Evolutionary conservation across 92 coral and sea anemone genomes (phyloP).

Genomic region (Palythoa grandis): DNA sequence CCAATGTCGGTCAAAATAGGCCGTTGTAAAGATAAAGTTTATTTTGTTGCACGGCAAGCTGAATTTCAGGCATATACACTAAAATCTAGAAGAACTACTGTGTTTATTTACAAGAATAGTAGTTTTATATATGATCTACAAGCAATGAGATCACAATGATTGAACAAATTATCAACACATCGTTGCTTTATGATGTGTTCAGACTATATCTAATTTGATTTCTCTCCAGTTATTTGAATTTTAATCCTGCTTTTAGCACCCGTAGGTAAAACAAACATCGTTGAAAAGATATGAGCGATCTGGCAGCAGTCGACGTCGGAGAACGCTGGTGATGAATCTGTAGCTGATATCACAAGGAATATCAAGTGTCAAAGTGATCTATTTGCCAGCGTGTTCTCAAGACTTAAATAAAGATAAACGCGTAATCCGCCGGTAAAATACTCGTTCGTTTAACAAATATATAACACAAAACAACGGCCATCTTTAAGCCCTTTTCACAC

Average conservation of each 20-base stretch:
- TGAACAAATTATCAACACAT: not conserved
- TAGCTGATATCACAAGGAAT: not conserved
- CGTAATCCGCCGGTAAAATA: not conserved
- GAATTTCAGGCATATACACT: not conserved
- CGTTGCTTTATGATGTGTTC: slow-evolving; percentile 26
- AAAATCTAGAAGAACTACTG: not conserved
- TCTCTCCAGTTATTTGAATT: slow-evolving; percentile 21
- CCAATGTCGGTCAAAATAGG: not conserved
- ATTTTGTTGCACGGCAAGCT: not conserved
- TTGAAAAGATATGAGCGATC: not conserved
- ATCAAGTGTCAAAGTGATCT: not conserved
- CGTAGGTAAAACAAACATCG: not conserved
- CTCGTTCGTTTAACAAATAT: not conserved
- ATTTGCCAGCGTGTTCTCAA: not conserved
- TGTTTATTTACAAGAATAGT: slow-evolving; percentile 2
- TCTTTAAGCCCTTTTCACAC: too few relatives aligned
- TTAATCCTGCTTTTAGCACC: not conserved
- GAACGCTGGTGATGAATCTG: not conserved
- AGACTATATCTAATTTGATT: slow-evolving; percentile 27
- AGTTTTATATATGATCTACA: not conserved
- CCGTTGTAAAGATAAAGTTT: not conserved
- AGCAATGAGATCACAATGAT: slow-evolving; percentile 1
- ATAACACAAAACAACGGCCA: not conserved
- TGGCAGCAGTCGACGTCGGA: not conserved
- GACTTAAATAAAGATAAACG: not conserved